Evolutionary conservation across 2,113 vertebrate genomes (phyloP).

Genomic region (Neogobius melanostomus): DNA sequence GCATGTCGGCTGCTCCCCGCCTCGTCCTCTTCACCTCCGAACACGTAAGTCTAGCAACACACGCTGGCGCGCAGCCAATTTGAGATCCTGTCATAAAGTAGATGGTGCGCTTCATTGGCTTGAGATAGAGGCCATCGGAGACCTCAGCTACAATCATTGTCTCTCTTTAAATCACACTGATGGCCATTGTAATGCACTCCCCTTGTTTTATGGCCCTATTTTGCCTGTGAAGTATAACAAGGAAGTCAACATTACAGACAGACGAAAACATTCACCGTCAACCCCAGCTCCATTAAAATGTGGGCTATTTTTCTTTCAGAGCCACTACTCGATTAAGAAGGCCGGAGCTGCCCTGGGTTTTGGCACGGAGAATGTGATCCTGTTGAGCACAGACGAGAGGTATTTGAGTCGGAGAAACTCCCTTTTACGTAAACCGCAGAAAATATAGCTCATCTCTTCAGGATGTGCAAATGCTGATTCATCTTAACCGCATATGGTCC

Average conservation of each 20-base stretch:
- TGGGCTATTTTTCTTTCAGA: constrained; percentile 76
- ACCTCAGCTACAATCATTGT: constrained; percentile 17
- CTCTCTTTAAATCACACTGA: constrained; percentile 20
- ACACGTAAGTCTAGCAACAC: constrained; percentile 79
- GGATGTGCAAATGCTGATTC: not conserved
- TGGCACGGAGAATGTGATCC: constrained; percentile 93
- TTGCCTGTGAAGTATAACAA: constrained; percentile 6
- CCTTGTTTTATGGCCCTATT: constrained; percentile 22
- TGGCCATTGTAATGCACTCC: constrained; percentile 12
- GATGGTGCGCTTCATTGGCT: constrained; percentile 16
- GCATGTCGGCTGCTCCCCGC: constrained; percentile 93
- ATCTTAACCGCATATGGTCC: not conserved
- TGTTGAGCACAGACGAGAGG: constrained; percentile 96
- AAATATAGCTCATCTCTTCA: not conserved
- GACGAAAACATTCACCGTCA: not conserved
- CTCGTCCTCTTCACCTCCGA: constrained; percentile 98
- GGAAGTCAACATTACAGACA: constrained; percentile 13
- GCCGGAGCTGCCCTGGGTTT: constrained; percentile 95
- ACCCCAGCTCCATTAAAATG: not conserved
- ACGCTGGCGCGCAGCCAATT: constrained; percentile 1
- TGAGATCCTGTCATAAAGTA: constrained; percentile 29
- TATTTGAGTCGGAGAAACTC: constrained; percentile 40
- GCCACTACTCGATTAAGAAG: constrained; percentile 99
- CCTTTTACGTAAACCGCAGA: not conserved
- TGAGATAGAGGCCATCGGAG: constrained; percentile 24